Evolutionary conservation across 2,113 vertebrate species (phyloP).

Genomic region (Mesoclemmys tuberculata): DNA sequence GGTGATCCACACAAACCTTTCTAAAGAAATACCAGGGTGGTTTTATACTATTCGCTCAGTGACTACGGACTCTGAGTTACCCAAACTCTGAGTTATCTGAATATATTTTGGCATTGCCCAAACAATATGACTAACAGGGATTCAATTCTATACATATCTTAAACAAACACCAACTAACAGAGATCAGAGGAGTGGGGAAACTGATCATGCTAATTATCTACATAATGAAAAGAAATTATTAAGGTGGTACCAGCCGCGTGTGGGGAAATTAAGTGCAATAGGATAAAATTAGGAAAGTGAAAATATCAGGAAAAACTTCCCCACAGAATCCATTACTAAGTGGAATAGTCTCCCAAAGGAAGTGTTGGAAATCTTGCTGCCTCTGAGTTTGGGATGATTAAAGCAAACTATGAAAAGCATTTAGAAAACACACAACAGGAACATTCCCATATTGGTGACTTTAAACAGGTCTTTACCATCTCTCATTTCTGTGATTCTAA

Average conservation of each 20-base stretch:
- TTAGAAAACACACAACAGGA: not conserved
- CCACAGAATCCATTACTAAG: not conserved
- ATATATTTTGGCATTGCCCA: not conserved
- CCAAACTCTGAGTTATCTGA: not conserved
- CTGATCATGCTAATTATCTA: not conserved
- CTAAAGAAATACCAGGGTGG: accelerated
- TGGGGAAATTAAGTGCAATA: not conserved
- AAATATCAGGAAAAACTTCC: not conserved
- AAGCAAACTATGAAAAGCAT: not conserved
- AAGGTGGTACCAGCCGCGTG: accelerated
- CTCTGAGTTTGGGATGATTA: not conserved
- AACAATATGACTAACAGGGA: not conserved
- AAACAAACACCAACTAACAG: not conserved
- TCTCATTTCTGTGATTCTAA: not conserved
- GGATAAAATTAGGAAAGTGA: not conserved
- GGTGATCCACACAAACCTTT: not conserved
- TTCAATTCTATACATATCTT: not conserved
- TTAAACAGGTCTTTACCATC: not conserved
- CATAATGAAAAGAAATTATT: accelerated
- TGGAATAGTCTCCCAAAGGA: not conserved
- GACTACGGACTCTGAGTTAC: not conserved
- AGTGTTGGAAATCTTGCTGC: accelerated
- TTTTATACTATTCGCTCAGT: not conserved
- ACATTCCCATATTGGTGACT: not conserved
- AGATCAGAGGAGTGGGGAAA: not conserved